A percentile compares a stretch with the other conserved stretches of the same genome.
These are phyloP conservation scores for Acanthurus lineatus DNA, from an alignment of 2,797 vertebrate species.

Conservation along the genomic window DNA sequence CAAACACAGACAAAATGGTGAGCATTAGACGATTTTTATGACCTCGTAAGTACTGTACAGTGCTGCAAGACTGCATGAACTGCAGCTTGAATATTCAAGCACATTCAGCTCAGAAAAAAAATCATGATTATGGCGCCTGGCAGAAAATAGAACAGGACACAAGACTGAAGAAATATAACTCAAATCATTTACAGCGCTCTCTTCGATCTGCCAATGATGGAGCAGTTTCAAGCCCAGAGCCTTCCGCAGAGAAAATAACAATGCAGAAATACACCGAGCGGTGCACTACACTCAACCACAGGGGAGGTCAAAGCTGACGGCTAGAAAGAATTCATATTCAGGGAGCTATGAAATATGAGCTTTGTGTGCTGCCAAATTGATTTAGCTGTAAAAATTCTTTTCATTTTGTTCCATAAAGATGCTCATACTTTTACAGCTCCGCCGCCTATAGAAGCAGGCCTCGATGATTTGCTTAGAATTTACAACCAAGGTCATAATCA, in stretches of 20 bases:
- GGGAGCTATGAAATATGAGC: constrained; percentile 76
- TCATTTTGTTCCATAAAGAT: constrained; percentile 82
- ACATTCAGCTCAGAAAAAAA: constrained; percentile 33
- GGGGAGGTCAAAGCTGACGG: constrained; percentile 75
- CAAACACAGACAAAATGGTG: constrained; percentile 53
- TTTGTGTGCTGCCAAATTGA: constrained; percentile 80
- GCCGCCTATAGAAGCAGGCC: constrained; percentile 66
- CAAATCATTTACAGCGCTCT: constrained; percentile 67
- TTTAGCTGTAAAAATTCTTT: constrained; percentile 80
- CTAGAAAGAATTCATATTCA: constrained; percentile 74
- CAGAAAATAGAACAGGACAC: constrained; percentile 56
- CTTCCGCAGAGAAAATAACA: constrained; percentile 72
- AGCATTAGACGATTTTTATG: constrained; percentile 44
- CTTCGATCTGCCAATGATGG: constrained; percentile 51
- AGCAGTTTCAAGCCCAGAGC: constrained; percentile 64
- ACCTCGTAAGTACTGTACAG: constrained; percentile 36
- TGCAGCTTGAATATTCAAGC: constrained; percentile 50
- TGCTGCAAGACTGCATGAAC: constrained; percentile 25
- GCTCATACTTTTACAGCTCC: constrained; percentile 68
- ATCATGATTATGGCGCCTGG: constrained; percentile 42
- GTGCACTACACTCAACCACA: constrained; percentile 64
- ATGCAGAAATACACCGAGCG: constrained; percentile 59
- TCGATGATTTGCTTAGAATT: constrained; percentile 76
- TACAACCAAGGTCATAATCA: constrained; percentile 82
- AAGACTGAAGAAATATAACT: constrained; percentile 56